Percentiles rank a stretch among this genome's conserved stretches.
Evolutionary conservation across 2,888 invertebrate species (phyloP).

Genomic region (Rhaphigaster nebulosa): DNA sequence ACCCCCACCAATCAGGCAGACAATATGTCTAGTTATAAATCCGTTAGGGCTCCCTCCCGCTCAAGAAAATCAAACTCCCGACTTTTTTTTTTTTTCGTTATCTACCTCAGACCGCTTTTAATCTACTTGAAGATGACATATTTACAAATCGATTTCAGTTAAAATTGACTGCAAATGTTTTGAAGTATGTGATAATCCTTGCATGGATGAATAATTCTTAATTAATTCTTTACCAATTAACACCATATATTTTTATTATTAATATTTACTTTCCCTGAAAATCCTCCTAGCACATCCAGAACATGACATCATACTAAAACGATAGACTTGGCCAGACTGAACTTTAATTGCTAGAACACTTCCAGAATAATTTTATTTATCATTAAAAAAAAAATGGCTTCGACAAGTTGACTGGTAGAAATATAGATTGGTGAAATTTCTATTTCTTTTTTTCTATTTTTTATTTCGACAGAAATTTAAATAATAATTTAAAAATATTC

Average conservation of each 20-base stretch:
- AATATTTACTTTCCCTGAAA: background rate
- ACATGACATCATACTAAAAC: too few species aligned
- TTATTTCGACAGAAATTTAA: too few species aligned
- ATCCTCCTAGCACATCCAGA: too few species aligned
- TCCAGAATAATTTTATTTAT: too few species aligned
- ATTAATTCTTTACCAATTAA: background rate
- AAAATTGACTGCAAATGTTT: background rate
- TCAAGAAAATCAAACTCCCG: background rate
- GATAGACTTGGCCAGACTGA: too few species aligned
- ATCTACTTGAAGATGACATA: constrained; percentile 46
- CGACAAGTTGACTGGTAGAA: too few species aligned
- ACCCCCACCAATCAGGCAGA: constrained; percentile 56
- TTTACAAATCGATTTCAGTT: constrained; percentile 11
- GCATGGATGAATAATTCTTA: background rate
- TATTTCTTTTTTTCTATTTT: too few species aligned
- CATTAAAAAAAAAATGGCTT: too few species aligned
- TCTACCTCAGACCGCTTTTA: constrained; percentile 40
- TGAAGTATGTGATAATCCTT: background rate
- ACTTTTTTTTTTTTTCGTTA: constrained; percentile 45
- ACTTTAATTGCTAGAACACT: too few species aligned
- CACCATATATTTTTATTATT: background rate
- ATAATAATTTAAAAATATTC: too few species aligned
- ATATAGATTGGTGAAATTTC: too few species aligned
- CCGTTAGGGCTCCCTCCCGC: constrained; percentile 53
- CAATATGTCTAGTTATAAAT: constrained; percentile 60